Conservation (phyloP, 2,797 vertebrate genomes). For the Austrolebias charrua region DNA sequence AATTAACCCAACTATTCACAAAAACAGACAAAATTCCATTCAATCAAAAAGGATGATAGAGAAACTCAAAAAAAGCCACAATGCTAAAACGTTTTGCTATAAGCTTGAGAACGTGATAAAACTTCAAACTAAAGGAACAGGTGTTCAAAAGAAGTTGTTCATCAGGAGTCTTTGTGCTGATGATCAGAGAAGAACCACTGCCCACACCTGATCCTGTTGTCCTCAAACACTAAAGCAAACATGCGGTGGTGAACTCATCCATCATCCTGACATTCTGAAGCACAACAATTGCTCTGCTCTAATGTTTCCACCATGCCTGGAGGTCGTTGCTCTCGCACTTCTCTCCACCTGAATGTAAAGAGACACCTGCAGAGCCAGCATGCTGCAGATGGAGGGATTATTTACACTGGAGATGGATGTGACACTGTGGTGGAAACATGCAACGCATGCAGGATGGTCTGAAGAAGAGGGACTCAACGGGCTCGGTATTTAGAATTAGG, state of each 20-base stretch:
- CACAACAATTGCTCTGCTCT: constrained; percentile 58
- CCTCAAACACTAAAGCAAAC: constrained; percentile 31
- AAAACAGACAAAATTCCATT: not conserved
- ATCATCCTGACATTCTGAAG: constrained; percentile 71
- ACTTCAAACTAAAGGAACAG: not conserved
- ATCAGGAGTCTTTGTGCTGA: constrained; percentile 25
- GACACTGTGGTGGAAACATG: constrained; percentile 72
- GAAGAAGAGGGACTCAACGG: constrained; percentile 54
- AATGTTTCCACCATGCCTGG: constrained; percentile 49
- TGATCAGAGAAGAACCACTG: constrained; percentile 39
- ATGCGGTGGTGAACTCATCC: constrained; percentile 51
- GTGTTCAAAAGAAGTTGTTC: not conserved
- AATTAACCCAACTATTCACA: constrained; percentile 16
- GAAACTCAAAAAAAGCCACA: too few relatives aligned
- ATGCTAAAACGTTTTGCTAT: not conserved
- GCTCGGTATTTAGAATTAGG: constrained; percentile 60
- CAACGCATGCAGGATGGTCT: constrained; percentile 54
- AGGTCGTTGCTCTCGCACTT: constrained; percentile 27
- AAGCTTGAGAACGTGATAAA: too few relatives aligned
- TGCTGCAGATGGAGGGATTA: constrained; percentile 63
- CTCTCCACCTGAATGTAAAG: constrained; percentile 65
- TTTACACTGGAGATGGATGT: constrained; percentile 57
- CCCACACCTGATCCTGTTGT: constrained; percentile 30
- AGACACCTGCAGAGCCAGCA: constrained; percentile 66
- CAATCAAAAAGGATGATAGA: not conserved